A percentile compares a stretch with the other conserved stretches of the same genome.
phyloP scores from a whole-genome alignment of 2,888 invertebrate species.

The Ophion slaviceki region DNA sequence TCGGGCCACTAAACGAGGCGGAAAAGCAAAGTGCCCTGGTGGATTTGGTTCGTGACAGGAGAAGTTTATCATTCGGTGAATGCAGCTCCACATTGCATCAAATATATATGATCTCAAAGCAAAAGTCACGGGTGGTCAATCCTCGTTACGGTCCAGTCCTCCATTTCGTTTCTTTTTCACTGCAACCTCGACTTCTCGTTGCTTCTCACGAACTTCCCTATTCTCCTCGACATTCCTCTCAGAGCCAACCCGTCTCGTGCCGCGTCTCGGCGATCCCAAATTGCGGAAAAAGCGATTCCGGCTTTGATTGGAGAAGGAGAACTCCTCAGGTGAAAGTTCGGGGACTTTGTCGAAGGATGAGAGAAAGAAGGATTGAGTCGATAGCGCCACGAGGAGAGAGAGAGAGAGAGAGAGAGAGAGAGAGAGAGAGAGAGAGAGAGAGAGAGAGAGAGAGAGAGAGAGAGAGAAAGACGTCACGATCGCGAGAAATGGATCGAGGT shows the following conservation, averaged over 20 bases:
- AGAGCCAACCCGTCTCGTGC: not conserved
- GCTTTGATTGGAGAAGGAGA: conserved; percentile 51
- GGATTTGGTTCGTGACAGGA: conserved; percentile 13
- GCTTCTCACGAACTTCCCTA: conserved; percentile 32
- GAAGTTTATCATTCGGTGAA: conserved; percentile 22
- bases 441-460: no score
- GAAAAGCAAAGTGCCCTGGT: conserved; percentile 12
- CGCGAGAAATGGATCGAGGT: conserved; percentile 10
- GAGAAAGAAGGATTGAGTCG: conserved; percentile 10
- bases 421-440: no score
- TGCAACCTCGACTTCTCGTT: conserved; percentile 19
- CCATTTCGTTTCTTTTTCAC: conserved; percentile 8
- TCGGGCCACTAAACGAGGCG: not conserved
- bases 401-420: no score
- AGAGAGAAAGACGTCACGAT: not conserved
- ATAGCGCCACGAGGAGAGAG: not conserved
- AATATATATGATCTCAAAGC: conserved; percentile 11
- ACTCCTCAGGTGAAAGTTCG: conserved; percentile 35
- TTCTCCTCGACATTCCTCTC: conserved; percentile 12
- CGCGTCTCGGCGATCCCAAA: conserved; percentile 43
- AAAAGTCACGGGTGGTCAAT: conserved; percentile 55
- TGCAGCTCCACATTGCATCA: conserved; percentile 1
- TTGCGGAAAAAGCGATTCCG: conserved; percentile 39
- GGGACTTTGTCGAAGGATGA: conserved; percentile 6
- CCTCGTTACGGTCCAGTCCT: conserved; percentile 45